phyloP scores from a whole-genome alignment of 2,888 invertebrate species.

The Epiblema foenella region DNA sequence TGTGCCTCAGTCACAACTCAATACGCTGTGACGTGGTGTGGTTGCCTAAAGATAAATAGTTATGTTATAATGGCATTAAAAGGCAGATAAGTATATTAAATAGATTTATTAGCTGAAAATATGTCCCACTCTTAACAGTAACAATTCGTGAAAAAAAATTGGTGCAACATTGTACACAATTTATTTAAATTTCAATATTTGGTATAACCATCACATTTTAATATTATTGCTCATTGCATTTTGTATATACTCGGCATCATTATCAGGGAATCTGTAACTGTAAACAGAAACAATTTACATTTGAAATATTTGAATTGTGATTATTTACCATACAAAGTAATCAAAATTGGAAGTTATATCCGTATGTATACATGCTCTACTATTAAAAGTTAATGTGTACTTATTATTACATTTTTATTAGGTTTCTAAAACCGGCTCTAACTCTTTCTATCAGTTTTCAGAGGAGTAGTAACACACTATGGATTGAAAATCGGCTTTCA shows the following conservation, averaged over 20 bases:
- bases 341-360: too few species aligned
- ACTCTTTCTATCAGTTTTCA: too few species aligned
- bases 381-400: too few species aligned
- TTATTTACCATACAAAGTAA: not conserved
- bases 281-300: constrained; percentile 55
- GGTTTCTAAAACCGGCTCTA: too few species aligned
- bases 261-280: constrained; percentile 84
- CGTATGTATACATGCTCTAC: too few species aligned
- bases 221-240: constrained; percentile 56
- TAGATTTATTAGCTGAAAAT: not conserved
- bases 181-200: constrained; percentile 3
- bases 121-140: constrained; percentile 1
- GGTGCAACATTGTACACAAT: constrained; percentile 10
- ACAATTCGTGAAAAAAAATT: not conserved
- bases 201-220: not conserved
- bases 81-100: not conserved
- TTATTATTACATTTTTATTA: too few species aligned
- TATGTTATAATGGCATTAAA: not conserved
- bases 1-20: too few species aligned
- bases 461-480: too few species aligned
- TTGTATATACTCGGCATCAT: constrained; percentile 82
- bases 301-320: not conserved
- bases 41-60: not conserved
- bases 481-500: too few species aligned
- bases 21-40: too few species aligned